Percentiles rank a stretch among this genome's conserved stretches.
These are phyloP conservation scores for Drusus annulatus DNA, from an alignment of 1,140 invertebrate species.

Conservation along the genomic window DNA sequence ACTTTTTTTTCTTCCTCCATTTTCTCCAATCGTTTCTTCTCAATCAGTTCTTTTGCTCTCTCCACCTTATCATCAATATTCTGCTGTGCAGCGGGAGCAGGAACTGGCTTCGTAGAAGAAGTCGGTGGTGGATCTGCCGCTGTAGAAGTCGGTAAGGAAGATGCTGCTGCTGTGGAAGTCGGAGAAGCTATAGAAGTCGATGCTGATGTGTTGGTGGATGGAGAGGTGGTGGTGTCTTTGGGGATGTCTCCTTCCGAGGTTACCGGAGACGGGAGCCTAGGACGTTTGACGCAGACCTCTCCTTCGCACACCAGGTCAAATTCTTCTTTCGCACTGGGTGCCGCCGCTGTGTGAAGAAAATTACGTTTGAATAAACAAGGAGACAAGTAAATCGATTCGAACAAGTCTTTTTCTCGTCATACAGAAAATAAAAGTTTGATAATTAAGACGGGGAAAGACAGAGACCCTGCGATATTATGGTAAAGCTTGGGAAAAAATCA, in stretches of 20 bases:
- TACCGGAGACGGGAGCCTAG: constrained; percentile 45
- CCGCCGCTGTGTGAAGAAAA: background rate
- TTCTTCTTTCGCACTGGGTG: constrained; percentile 48
- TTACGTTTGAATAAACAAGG: background rate
- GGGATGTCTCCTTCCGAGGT: background rate
- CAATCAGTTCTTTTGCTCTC: constrained; percentile 72
- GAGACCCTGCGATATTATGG: too few species aligned
- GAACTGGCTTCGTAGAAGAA: background rate
- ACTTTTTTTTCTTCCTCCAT: constrained; percentile 77
- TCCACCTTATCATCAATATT: constrained; percentile 63
- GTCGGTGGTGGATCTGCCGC: background rate
- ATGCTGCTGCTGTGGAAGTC: background rate
- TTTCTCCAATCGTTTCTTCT: constrained; percentile 74
- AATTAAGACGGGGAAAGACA: too few species aligned
- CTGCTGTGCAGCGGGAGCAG: background rate
- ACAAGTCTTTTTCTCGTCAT: too few species aligned
- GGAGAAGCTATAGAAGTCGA: background rate
- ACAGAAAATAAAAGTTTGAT: too few species aligned
- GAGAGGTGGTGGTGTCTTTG: background rate
- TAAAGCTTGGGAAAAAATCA: too few species aligned
- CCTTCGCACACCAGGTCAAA: constrained; percentile 67
- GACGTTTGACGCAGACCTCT: constrained; percentile 65
- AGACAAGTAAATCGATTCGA: too few species aligned
- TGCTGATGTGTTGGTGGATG: background rate
- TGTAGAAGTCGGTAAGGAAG: background rate